Evolutionary conservation across 2,797 vertebrate species (phyloP), one percentile per base, ranked within the genome.

Genomic region (Ispidina picta): DNA sequence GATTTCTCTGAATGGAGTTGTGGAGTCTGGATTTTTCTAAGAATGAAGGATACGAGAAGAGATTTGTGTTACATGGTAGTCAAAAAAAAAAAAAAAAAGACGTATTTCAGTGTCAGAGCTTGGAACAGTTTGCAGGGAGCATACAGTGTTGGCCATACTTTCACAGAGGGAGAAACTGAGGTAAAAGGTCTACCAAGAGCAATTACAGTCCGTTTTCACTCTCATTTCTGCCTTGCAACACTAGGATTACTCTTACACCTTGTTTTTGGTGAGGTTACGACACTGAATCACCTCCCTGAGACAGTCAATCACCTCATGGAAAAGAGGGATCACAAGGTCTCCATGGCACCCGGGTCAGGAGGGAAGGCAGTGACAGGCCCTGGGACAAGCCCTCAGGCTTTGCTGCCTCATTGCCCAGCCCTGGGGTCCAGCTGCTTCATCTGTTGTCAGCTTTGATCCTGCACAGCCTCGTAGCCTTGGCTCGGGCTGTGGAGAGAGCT

Each of bases 351-450:
- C 7, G 35, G 31, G 15, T 43, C 39, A 33, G 72, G 55, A 37
- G 18, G n/a, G 44, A 51, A 48, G 49, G 51, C 23, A n/a, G 19
- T 8, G 26, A 35, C 15, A 51, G 31, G 54, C 28, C 49, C 54
- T 6, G 54, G 33, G 25, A 23, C 0, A 15, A 49, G 23, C 41
- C 37, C 55, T 15, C 8, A 10, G 44, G 33, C 54, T 77, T 49
- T 43, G 6, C 31, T 9, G 52, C 69, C 69, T 35, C 2, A 0
- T 74, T 19, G 10, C 8, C 41, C 6, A 9, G 11, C 22, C 25
- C 15, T 0, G n/a, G 2, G 68, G 19, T 49, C 44, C 1, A 2
- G 12, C 60, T 58, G 66, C 49, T 72, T n/a, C 0, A 1, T 58
- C 52, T 2, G 0, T 9, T 9, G 5, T 51, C 21, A 60, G 52